These are phyloP conservation scores for Halcyon senegalensis DNA, from an alignment of 2,113 vertebrate species.

Conservation along the genomic window DNA sequence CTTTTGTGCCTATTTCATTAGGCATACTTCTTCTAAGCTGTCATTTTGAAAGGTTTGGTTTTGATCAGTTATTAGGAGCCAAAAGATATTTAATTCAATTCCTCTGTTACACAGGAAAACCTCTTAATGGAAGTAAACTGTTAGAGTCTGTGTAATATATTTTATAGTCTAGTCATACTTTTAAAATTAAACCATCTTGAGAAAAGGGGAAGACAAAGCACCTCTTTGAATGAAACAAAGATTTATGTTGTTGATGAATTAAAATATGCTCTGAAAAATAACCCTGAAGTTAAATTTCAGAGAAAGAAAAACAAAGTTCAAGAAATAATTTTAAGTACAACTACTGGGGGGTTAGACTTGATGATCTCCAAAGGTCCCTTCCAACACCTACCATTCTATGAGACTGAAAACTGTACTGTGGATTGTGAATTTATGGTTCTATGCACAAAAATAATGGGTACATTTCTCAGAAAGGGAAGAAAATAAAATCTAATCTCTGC, in stretches of 20 bases:
- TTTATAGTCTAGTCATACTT: not conserved
- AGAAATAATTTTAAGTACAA: not conserved
- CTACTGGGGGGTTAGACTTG: not conserved
- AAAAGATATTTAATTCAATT: not conserved
- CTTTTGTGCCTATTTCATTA: not conserved
- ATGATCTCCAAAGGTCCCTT: too few species aligned
- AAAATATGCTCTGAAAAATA: constrained; percentile 6
- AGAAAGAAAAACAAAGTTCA: not conserved
- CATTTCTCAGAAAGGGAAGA: not conserved
- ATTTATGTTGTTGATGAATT: not conserved
- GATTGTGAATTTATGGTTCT: not conserved
- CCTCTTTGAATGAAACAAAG: not conserved
- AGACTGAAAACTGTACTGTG: not conserved
- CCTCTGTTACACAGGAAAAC: not conserved
- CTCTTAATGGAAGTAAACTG: not conserved
- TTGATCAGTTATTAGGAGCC: not conserved
- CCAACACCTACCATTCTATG: too few species aligned
- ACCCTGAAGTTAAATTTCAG: not conserved
- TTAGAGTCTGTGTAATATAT: not conserved
- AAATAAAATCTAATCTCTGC: not conserved
- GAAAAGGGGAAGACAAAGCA: not conserved
- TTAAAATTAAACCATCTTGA: constrained; percentile 4
- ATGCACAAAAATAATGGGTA: not conserved
- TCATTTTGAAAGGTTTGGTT: not conserved
- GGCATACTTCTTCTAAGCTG: not conserved